Evolutionary conservation across 2,888 invertebrate species (phyloP).

Genomic region (Drosophila engyochracea): DNA sequence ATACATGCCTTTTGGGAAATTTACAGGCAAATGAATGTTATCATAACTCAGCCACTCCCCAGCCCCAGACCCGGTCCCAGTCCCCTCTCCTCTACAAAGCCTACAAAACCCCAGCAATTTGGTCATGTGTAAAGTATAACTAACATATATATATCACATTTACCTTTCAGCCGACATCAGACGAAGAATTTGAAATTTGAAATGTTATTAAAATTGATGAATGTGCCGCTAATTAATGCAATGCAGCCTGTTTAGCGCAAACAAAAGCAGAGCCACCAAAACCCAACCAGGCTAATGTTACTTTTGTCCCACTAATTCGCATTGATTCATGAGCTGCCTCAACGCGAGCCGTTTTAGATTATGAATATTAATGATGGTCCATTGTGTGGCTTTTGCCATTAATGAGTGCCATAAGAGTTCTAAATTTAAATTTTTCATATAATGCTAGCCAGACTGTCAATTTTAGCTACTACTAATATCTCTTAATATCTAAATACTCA

Average conservation of each 20-base stretch:
- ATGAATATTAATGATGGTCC: slow-evolving; percentile 72
- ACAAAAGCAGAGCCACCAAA: slow-evolving; percentile 25
- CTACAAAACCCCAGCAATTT: slow-evolving; percentile 31
- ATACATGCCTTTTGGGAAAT: slow-evolving; percentile 78
- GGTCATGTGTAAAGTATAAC: slow-evolving; percentile 55
- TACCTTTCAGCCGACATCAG: slow-evolving; percentile 28
- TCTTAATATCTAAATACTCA: neutral
- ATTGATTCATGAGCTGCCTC: slow-evolving; percentile 53
- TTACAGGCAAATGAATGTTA: slow-evolving; percentile 80
- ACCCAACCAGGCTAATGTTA: slow-evolving; percentile 54
- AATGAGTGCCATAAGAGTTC: slow-evolving; percentile 11
- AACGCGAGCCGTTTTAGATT: slow-evolving; percentile 18
- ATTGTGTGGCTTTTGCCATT: slow-evolving; percentile 50
- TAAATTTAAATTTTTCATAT: neutral
- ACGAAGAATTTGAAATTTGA: slow-evolving; percentile 42
- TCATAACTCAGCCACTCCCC: slow-evolving; percentile 67
- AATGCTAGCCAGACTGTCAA: neutral
- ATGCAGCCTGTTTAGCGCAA: slow-evolving; percentile 41
- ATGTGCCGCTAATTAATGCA: slow-evolving; percentile 83
- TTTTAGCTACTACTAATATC: neutral
- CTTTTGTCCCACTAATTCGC: slow-evolving; percentile 66
- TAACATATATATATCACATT: slow-evolving; percentile 40
- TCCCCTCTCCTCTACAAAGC: slow-evolving; percentile 13
- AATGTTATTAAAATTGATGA: slow-evolving; percentile 85
- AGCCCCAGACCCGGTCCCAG: neutral